Percentiles rank a stretch among this genome's conserved stretches.
Evolutionary conservation across 2,888 invertebrate species (phyloP).

Genomic region (Idaea aversata): DNA sequence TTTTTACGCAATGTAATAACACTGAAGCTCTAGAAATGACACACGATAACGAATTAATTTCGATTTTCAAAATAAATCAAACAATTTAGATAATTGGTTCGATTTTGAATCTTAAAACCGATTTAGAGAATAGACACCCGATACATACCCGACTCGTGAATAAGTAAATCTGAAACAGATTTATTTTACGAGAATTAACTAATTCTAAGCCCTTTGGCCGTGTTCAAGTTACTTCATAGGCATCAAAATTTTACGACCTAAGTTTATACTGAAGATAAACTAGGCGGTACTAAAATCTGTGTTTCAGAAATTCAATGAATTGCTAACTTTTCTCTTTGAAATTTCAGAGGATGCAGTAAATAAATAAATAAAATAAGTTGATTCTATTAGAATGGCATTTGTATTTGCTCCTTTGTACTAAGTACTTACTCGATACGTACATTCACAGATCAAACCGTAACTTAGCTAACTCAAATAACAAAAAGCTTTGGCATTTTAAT

Average conservation of each 20-base stretch:
- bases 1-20: neutral
- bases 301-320: neutral
- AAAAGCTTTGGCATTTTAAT: too few relatives aligned
- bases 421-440: too few relatives aligned
- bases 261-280: constrained; percentile 1
- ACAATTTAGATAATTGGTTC: neutral
- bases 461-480: too few relatives aligned
- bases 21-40: neutral
- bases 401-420: too few relatives aligned
- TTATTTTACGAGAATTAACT: constrained; percentile 1
- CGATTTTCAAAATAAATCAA: too few relatives aligned
- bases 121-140: neutral
- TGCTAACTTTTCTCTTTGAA: neutral
- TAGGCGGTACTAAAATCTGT: neutral
- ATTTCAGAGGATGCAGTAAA: neutral
- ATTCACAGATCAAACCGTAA: too few relatives aligned
- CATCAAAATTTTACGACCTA: neutral
- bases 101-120: neutral
- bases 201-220: neutral
- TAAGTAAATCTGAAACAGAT: neutral
- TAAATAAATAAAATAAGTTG: neutral
- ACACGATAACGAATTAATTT: neutral
- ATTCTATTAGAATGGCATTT: too few relatives aligned
- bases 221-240: neutral
- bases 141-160: neutral